A percentile compares a stretch with the other conserved stretches of the same genome.
These are phyloP conservation scores for Nasua narica DNA, from an alignment of 2,797 vertebrate species.

Conservation along the genomic window DNA sequence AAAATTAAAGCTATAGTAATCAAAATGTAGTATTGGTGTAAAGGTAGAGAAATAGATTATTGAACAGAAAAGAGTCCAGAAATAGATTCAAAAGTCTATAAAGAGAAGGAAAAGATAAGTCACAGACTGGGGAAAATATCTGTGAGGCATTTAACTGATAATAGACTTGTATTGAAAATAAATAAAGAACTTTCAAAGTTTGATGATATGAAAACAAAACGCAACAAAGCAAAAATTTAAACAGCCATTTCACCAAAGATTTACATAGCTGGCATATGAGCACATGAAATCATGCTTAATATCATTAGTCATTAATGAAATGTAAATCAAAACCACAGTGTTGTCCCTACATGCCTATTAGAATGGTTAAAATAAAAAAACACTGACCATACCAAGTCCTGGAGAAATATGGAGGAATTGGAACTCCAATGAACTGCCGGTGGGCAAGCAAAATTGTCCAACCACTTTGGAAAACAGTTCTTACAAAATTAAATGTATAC, in stretches of 20 bases:
- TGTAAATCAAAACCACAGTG: background rate
- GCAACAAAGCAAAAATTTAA: background rate
- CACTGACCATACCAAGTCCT: background rate
- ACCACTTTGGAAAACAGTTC: background rate
- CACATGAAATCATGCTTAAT: background rate
- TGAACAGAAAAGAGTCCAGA: background rate
- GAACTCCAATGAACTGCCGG: background rate
- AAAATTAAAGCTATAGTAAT: background rate
- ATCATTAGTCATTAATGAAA: background rate
- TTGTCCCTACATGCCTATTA: background rate
- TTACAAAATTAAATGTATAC: background rate
- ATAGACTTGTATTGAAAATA: background rate
- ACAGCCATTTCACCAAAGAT: background rate
- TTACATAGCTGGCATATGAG: background rate
- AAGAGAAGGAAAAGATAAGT: background rate
- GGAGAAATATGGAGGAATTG: background rate
- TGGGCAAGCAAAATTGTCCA: background rate
- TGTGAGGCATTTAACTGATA: background rate
- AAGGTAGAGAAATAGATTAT: background rate
- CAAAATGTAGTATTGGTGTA: background rate
- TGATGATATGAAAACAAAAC: background rate
- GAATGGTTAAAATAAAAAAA: background rate
- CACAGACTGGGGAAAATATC: background rate
- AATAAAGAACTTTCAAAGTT: background rate
- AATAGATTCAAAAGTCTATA: background rate